Evolutionary conservation across 2,797 vertebrate species (phyloP).

Genomic region (Chrysocyon brachyurus): DNA sequence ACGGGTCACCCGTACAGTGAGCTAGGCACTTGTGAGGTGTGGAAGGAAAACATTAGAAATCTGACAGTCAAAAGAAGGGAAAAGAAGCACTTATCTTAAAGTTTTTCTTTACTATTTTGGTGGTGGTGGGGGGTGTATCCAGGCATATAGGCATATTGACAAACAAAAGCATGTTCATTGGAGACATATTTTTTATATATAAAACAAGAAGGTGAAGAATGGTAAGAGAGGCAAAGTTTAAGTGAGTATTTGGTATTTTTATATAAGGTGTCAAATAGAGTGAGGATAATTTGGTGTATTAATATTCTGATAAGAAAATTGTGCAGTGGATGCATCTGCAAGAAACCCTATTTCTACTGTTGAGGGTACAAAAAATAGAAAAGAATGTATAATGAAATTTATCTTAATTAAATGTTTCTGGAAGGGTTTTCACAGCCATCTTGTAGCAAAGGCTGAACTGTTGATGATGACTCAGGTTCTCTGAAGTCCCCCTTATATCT

Average conservation of each 20-base stretch:
- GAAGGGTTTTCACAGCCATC: neutral
- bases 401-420: slow-evolving; percentile 29
- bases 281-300: neutral
- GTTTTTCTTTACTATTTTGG: neutral
- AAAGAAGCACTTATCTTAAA: neutral
- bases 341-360: neutral
- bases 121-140: neutral
- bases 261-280: neutral
- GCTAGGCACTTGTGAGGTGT: neutral
- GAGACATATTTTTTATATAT: neutral
- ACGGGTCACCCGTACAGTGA: neutral
- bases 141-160: neutral
- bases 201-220: neutral
- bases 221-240: neutral
- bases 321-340: neutral
- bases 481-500: neutral
- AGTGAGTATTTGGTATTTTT: neutral
- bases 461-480: neutral
- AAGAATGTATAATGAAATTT: neutral
- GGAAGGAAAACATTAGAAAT: neutral
- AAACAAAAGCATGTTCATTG: neutral
- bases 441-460: neutral
- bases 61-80: neutral
- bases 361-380: slow-evolving; percentile 42
- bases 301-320: neutral